Percentiles rank a stretch among this genome's conserved stretches.
Conservation (phyloP, 2,113 vertebrate species). For the Vicugna pacos region DNA sequence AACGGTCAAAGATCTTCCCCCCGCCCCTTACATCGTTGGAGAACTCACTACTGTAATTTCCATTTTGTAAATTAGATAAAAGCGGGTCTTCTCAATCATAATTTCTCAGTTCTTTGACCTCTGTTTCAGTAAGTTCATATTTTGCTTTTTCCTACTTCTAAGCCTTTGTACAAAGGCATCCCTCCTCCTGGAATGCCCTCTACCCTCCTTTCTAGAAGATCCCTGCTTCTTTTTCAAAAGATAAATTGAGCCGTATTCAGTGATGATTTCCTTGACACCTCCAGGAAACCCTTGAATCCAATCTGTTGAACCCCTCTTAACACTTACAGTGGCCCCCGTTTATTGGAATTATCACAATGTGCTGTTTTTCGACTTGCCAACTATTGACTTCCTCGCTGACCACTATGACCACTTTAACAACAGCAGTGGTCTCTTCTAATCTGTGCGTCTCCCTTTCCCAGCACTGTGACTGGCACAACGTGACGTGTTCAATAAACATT, state of each 20-base stretch:
- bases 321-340: accelerated
- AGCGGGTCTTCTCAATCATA: neutral
- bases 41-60: neutral
- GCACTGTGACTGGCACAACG: neutral
- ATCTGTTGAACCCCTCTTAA: neutral
- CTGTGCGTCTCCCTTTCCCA: neutral
- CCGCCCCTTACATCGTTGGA: neutral
- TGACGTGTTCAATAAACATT: neutral
- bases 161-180: neutral
- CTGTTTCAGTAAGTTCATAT: neutral
- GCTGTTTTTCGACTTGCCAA: neutral
- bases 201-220: neutral
- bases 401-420: neutral
- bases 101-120: neutral
- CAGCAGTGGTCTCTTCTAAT: neutral
- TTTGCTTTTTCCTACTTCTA: neutral
- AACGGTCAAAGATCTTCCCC: neutral
- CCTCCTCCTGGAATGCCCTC: neutral
- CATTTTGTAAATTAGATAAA: slow-evolving; percentile 5
- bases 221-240: neutral
- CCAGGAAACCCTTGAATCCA: neutral
- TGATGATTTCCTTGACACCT: neutral
- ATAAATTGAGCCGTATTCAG: neutral
- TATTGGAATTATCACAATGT: neutral
- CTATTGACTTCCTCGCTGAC: neutral